Conservation (phyloP, 2,797 vertebrate genomes). For the Euphonia xanthogaster region DNA sequence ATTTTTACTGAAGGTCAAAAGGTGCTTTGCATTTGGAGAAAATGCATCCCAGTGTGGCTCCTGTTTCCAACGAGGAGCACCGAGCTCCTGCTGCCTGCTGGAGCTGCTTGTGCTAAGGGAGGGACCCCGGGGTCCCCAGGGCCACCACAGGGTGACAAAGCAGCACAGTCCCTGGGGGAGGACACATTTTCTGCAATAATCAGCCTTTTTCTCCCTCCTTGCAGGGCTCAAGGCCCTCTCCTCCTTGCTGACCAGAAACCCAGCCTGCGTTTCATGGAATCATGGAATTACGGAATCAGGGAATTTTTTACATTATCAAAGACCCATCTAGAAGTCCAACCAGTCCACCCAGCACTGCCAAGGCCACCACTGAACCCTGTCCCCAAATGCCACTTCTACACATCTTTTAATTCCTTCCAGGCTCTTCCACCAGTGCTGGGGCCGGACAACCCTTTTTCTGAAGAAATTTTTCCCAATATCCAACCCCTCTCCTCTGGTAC, state of each 20-base stretch:
- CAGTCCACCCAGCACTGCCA: background rate
- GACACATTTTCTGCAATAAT: fast-evolving
- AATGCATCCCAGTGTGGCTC: background rate
- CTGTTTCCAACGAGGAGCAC: background rate
- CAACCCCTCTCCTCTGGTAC: too few relatives aligned
- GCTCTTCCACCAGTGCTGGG: background rate
- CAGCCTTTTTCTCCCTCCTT: background rate
- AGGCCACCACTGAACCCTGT: background rate
- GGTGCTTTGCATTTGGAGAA: background rate
- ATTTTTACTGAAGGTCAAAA: constrained; percentile 5
- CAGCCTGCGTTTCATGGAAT: fast-evolving
- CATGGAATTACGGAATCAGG: fast-evolving
- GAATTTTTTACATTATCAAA: background rate
- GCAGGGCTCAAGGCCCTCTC: background rate
- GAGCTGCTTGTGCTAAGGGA: background rate
- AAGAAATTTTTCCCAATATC: background rate
- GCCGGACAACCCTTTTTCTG: background rate
- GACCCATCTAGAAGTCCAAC: background rate
- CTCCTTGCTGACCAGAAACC: background rate
- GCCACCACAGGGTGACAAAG: background rate
- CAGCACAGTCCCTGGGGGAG: fast-evolving
- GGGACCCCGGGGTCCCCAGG: background rate
- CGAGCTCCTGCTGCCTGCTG: fast-evolving
- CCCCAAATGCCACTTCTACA: background rate
- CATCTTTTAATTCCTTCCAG: background rate